A percentile compares a stretch with the other conserved stretches of the same genome.
phyloP scores from a whole-genome alignment of 2,888 invertebrate species.

The Thymelicus lineola region DNA sequence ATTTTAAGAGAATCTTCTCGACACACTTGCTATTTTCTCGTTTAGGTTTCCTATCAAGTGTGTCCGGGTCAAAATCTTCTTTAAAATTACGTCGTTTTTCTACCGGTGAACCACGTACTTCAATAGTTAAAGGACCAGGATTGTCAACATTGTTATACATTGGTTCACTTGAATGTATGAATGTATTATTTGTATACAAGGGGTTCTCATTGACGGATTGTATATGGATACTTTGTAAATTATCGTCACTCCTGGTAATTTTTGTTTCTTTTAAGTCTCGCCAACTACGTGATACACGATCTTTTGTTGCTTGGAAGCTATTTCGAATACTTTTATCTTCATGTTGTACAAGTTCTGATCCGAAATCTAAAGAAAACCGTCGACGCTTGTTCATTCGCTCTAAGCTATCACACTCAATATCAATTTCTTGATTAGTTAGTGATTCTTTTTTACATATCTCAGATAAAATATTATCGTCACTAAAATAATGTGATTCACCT shows the following conservation, averaged over 20 bases:
- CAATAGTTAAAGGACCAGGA: conserved; percentile 92
- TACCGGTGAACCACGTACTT: conserved; percentile 90
- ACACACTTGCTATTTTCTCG: conserved; percentile 70
- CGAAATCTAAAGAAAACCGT: conserved; percentile 73
- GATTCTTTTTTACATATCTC: conserved; percentile 58
- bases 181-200: conserved; percentile 87
- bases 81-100: conserved; percentile 88
- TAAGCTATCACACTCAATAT: conserved; percentile 71
- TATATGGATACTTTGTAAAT: conserved; percentile 57
- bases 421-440: conserved; percentile 54
- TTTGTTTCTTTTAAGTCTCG: conserved; percentile 64
- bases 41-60: conserved; percentile 90
- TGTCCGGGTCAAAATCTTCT: conserved; percentile 94
- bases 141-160: conserved; percentile 84
- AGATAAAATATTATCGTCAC: conserved; percentile 67
- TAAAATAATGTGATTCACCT: conserved; percentile 72
- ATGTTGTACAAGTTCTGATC: conserved; percentile 74
- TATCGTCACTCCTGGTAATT: conserved; percentile 53
- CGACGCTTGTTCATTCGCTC: conserved; percentile 66
- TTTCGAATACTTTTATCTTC: conserved; percentile 55
- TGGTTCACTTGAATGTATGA: conserved; percentile 86
- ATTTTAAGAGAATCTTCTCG: conserved; percentile 85
- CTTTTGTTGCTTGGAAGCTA: conserved; percentile 58
- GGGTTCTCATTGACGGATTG: conserved; percentile 67
- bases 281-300: conserved; percentile 74